phyloP scores from a whole-genome alignment of 2,888 invertebrate genomes.

The Neoaliturus tenellus region DNA sequence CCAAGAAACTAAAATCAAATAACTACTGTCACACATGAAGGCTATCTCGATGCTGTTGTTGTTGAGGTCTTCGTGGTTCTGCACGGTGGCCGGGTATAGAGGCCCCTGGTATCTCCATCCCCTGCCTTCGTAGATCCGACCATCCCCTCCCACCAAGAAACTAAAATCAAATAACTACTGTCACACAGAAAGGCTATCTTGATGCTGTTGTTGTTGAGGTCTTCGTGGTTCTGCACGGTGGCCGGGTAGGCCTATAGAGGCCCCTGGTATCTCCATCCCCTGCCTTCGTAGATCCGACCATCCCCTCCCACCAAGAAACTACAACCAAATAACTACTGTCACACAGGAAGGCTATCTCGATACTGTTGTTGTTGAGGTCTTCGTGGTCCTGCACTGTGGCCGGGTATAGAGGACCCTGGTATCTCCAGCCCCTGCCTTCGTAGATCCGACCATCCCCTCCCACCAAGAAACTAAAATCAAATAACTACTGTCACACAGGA shows the following conservation, averaged over 20 bases:
- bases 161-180: too few relatives aligned
- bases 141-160: conserved; percentile 1
- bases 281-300: background rate
- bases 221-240: background rate
- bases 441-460: background rate
- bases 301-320: conserved; percentile 9
- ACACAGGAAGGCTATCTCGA: too few relatives aligned
- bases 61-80: background rate
- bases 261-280: background rate
- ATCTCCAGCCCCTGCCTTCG: background rate
- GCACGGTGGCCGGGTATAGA: background rate
- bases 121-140: background rate
- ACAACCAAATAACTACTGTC: too few relatives aligned
- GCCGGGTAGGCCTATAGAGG: background rate
- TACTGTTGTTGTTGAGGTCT: background rate
- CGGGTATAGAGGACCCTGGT: background rate
- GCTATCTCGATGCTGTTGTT: too few relatives aligned
- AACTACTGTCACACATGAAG: too few relatives aligned
- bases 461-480: background rate
- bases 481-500: too few relatives aligned
- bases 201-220: background rate
- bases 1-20: background rate
- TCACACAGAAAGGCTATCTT: too few relatives aligned
- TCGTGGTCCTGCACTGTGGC: background rate
- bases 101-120: background rate